Conservation (phyloP, 1,140 invertebrate genomes). For the Sycophila sp. region DNA sequence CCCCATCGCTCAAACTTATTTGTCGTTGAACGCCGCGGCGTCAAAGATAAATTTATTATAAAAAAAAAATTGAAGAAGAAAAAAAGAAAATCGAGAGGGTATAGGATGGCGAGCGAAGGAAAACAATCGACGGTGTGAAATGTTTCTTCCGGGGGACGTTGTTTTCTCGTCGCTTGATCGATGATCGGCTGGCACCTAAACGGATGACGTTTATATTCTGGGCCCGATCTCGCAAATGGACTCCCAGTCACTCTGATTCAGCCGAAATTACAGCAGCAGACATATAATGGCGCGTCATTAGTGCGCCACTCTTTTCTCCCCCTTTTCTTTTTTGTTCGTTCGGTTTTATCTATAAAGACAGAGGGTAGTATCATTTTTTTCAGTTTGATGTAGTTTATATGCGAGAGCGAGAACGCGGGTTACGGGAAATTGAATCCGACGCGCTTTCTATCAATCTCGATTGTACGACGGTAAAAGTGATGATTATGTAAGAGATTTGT, state of each 20-base stretch:
- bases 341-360: no score
- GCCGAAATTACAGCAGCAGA: constrained; percentile 27
- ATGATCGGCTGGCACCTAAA: not conserved
- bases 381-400: no score
- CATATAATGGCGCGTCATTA: constrained; percentile 23
- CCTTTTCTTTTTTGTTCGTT: no score
- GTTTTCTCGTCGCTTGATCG: constrained; percentile 8
- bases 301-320: not conserved
- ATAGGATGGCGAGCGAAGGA: no score
- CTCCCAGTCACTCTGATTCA: constrained; percentile 34
- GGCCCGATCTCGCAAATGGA: not conserved
- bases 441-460: constrained; percentile 5
- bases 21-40: not conserved
- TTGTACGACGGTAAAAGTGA: not conserved
- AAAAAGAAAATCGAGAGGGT: no score
- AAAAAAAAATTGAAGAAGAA: not conserved
- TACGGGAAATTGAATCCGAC: constrained; percentile 3
- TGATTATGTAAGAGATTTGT: not conserved
- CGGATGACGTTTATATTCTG: constrained; percentile 18
- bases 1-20: constrained; percentile 12
- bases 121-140: not conserved
- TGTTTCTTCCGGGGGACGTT: no score
- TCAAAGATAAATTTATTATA: not conserved
- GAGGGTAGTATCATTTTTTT: no score
- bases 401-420: no score